phyloP scores from a whole-genome alignment of 2,888 invertebrate species.

The Arge pagana region DNA sequence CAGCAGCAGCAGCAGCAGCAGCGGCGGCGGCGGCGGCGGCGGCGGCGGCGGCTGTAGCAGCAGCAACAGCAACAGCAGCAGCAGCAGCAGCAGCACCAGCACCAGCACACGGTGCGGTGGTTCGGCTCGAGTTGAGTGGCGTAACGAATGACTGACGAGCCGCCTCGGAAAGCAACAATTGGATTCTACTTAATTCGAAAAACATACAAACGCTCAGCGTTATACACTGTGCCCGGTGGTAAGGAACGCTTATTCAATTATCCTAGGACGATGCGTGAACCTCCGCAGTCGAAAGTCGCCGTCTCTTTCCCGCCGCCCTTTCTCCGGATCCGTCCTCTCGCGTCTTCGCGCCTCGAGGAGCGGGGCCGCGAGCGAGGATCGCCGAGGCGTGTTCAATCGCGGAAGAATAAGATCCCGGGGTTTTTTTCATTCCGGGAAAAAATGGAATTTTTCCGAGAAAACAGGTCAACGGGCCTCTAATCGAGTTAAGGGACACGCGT shows the following conservation, averaged over 20 bases:
- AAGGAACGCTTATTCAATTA: slow-evolving; percentile 23
- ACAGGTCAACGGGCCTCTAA: slow-evolving; percentile 22
- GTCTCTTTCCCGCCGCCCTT: slow-evolving; percentile 4
- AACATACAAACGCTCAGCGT: slow-evolving; percentile 34
- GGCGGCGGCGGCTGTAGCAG: no score
- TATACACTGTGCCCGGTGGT: slow-evolving; percentile 6
- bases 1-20: no score
- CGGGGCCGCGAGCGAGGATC: neutral
- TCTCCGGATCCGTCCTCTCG: slow-evolving; percentile 8
- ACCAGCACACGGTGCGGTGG: no score
- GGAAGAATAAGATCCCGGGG: neutral
- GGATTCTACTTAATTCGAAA: slow-evolving; percentile 39
- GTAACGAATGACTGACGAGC: slow-evolving; percentile 38
- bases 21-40: no score
- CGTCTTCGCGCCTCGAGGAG: neutral
- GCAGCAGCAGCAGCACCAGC: no score
- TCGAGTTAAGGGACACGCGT: slow-evolving; percentile 24
- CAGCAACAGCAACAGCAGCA: no score
- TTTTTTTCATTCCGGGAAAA: slow-evolving; percentile 21
- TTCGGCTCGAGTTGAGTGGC: slow-evolving; percentile 37
- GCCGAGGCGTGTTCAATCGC: slow-evolving; percentile 1
- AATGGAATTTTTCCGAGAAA: slow-evolving; percentile 20
- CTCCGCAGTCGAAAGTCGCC: no score
- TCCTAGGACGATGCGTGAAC: slow-evolving; percentile 20
- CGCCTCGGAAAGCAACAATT: slow-evolving; percentile 41